Conservation (phyloP, 2,113 vertebrate species). For the Aphelocoma coerulescens region DNA sequence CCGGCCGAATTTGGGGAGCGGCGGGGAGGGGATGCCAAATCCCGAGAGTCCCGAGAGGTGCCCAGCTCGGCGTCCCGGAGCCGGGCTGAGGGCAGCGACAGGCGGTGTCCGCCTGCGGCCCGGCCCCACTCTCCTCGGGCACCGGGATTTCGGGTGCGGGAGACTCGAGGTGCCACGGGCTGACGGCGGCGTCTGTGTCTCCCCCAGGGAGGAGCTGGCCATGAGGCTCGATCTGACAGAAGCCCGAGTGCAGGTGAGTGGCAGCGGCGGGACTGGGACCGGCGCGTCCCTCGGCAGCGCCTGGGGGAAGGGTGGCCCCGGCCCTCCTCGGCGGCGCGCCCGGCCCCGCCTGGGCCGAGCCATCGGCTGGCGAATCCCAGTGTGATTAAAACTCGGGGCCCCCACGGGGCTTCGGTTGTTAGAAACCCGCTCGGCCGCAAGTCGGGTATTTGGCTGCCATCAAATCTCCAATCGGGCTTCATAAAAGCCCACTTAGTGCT, state of each 20-base stretch:
- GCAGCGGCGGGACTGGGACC: not conserved
- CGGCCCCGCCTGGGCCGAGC: not conserved
- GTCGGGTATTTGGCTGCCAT: conserved; percentile 89
- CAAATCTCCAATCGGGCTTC: conserved; percentile 87
- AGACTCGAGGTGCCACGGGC: not conserved
- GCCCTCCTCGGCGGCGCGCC: not conserved
- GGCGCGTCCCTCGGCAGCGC: not conserved
- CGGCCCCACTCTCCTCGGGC: not conserved
- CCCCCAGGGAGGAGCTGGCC: conserved; percentile 92
- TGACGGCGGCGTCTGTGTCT: conserved; percentile 64
- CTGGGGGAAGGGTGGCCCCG: not conserved
- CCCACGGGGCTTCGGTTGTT: conserved; percentile 63
- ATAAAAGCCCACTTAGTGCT: conserved; percentile 95
- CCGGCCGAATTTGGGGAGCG: not conserved
- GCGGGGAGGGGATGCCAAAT: conserved; percentile 9
- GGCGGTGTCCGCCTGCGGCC: not conserved
- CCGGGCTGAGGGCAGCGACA: not conserved
- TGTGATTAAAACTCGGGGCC: conserved; percentile 54
- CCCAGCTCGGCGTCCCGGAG: not conserved
- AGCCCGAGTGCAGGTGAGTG: conserved; percentile 95
- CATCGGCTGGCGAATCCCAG: not conserved
- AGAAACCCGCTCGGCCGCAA: conserved; percentile 71
- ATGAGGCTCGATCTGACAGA: conserved; percentile 98
- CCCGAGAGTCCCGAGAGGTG: not conserved
- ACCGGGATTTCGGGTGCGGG: not conserved